Base-by-base conservation (phyloP, 2,888 invertebrate genomes). In the Meliscaeva auricollis region DNA sequence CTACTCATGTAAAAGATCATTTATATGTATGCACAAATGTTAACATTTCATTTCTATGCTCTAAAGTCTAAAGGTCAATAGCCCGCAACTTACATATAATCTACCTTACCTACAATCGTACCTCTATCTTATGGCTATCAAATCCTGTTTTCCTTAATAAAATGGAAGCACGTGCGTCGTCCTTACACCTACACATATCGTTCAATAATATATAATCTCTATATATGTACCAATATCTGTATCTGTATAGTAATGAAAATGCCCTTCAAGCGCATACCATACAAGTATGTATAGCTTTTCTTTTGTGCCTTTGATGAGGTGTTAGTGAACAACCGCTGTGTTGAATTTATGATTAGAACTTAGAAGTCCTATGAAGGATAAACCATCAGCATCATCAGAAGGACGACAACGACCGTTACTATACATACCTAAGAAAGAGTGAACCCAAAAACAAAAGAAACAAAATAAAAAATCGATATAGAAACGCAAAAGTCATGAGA, bases 311-410 rank as follows among this genome's bases (percentile, higher is more conserved):
- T 81, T 77, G 85, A 74, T 81, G 76, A 85, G 85, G 85, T 85
- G 85, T 85, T 85, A 81, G 81, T 77, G 69, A 85, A 81, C 73
- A 76, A 81, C 56, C 81, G 81, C 76, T 81, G 76, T 60, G 73
- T 74, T 81, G 85, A 85, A 85, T 85, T 81, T 85, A 85, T 85
- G 85, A 85, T 85, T 80, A 85, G 76, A 82, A 26, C 81, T 85
- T 80, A 85, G 76, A 82, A 26, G 60, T 60, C 68, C 54, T 72
- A 44, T 64, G 41, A 70, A 72, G 60, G 75, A 76, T 72, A 46
- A 32, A 70, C 32, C 66, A 52, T 15, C 74, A 62, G 22, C 17
- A 26, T 2, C 74, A 38, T 38, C 38, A 13, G 7, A 38, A 80
- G 20, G 17, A 58, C 22, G 81, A 48, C 69, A 8, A 68, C 15